Conservation (phyloP, 2,113 vertebrate genomes). For the Colinus virginianus region DNA sequence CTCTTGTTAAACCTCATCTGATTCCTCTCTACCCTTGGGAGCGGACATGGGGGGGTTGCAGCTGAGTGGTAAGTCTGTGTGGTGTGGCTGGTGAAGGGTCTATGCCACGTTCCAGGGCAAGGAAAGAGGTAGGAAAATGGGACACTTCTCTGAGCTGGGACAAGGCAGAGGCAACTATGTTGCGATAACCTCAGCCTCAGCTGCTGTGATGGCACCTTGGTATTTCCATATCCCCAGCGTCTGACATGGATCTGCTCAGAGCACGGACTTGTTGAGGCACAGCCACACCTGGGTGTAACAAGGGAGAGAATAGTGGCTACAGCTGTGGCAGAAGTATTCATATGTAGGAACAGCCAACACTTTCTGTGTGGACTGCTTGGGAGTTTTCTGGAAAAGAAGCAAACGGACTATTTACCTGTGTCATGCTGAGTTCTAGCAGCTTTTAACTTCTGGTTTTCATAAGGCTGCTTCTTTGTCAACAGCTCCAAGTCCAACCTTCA, state of each 20-base stretch:
- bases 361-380: neutral
- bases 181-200: neutral
- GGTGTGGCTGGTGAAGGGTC: neutral
- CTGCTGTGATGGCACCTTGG: neutral
- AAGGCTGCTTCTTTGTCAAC: neutral
- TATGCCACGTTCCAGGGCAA: neutral
- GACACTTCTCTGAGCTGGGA: neutral
- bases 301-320: neutral
- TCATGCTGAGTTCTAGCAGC: neutral
- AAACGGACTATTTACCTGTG: too few species aligned
- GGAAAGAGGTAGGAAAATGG: neutral
- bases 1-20: too few species aligned
- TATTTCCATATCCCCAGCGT: neutral
- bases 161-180: rapidly evolving
- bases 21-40: neutral
- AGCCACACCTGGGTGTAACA: neutral
- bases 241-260: neutral
- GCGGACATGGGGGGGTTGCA: neutral
- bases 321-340: neutral
- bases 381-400: neutral
- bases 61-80: neutral
- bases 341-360: neutral
- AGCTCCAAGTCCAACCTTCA: neutral
- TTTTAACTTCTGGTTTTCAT: neutral
- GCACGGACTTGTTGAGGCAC: neutral